phyloP scores from a whole-genome alignment of 2,113 vertebrate genomes.

The Noturus placidus region DNA sequence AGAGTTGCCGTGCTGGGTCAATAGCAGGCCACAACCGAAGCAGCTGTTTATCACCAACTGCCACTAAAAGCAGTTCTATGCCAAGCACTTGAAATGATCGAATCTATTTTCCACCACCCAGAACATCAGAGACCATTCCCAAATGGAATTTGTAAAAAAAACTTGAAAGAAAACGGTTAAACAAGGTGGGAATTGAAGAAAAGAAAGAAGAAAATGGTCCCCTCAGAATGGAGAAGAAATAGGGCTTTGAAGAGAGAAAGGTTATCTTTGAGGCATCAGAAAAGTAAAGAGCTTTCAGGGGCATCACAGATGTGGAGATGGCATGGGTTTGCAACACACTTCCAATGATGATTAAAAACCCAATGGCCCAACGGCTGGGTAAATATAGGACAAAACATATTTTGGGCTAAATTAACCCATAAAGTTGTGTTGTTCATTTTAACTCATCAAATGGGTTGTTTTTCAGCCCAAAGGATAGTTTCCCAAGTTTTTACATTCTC shows the following conservation, averaged over 20 bases:
- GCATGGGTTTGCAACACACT: background rate
- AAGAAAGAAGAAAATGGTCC: background rate
- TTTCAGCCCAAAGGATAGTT: too few species aligned
- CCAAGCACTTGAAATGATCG: background rate
- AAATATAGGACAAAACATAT: too few species aligned
- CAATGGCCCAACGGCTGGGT: too few species aligned
- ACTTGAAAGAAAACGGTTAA: background rate
- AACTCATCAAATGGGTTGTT: too few species aligned
- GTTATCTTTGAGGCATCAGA: background rate
- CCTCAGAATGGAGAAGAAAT: background rate
- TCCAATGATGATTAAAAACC: too few species aligned
- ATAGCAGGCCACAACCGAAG: background rate
- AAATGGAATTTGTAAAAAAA: background rate
- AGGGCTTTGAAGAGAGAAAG: background rate
- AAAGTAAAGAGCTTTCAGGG: background rate
- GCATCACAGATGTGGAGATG: background rate
- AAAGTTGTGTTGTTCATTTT: too few species aligned
- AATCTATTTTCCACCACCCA: background rate
- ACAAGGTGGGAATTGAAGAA: background rate
- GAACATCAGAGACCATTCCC: background rate
- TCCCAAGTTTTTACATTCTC: too few species aligned
- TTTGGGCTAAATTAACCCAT: too few species aligned
- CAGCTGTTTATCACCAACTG: constrained; percentile 7
- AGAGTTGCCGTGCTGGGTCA: background rate
- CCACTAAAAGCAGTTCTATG: background rate